Conservation (phyloP, 2,888 invertebrate genomes). For the Trisateles emortualis region DNA sequence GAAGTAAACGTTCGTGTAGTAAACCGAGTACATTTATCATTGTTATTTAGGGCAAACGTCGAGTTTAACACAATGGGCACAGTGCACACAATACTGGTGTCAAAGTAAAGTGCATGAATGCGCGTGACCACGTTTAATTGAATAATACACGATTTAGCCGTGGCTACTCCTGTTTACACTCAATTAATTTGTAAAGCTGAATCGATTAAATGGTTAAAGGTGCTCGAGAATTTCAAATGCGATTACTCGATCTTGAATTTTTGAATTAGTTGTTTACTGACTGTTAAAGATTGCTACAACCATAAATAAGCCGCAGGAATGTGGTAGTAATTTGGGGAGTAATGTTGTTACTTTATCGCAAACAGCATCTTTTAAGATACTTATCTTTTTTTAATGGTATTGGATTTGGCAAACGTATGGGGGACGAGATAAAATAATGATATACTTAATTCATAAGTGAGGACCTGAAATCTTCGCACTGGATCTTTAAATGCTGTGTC, state of each 20-base stretch:
- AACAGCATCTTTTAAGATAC: too few species aligned
- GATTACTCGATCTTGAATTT: not conserved
- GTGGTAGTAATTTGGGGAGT: too few species aligned
- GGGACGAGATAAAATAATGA: too few species aligned
- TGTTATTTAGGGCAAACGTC: conserved; percentile 61
- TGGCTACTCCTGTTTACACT: conserved; percentile 24
- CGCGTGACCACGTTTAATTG: conserved; percentile 52
- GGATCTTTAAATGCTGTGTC: too few species aligned
- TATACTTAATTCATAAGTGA: too few species aligned
- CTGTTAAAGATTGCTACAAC: not conserved
- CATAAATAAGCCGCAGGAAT: too few species aligned
- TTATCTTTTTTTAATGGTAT: too few species aligned
- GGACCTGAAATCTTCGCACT: too few species aligned
- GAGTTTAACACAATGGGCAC: conserved; percentile 52
- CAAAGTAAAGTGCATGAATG: conserved; percentile 44
- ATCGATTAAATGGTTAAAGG: conserved; percentile 8
- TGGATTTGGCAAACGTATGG: too few species aligned
- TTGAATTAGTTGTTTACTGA: not conserved
- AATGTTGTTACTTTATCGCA: too few species aligned
- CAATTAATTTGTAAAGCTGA: conserved; percentile 11
- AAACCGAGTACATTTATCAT: conserved; percentile 49
- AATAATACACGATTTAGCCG: conserved; percentile 31
- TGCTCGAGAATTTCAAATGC: not conserved
- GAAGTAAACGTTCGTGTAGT: conserved; percentile 15
- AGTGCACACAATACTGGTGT: conserved; percentile 50